A percentile compares a stretch with the other conserved stretches of the same genome.
phyloP scores from a whole-genome alignment of 92 coral and sea anemone genomes.

The Nematostella vectensis region DNA sequence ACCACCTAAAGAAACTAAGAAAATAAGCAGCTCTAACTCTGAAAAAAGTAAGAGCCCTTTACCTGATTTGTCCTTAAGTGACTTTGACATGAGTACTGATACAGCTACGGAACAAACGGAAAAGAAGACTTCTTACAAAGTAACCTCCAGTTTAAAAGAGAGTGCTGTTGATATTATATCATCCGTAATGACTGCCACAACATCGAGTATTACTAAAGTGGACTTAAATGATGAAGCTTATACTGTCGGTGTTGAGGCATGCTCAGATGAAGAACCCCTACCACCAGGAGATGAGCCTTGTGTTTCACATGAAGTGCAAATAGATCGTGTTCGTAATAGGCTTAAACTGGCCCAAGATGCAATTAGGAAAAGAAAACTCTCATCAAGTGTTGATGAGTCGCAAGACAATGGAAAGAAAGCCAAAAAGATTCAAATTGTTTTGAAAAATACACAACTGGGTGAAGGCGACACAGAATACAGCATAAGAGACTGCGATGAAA shows the following conservation, averaged over 20 bases:
- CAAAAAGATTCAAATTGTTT: conserved; percentile 54
- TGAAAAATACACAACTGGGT: conserved; percentile 41
- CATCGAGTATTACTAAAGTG: conserved; percentile 15
- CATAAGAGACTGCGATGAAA: conserved; percentile 13
- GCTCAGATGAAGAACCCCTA: conserved; percentile 67
- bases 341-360: conserved; percentile 62
- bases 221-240: conserved; percentile 48
- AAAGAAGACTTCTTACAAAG: background rate
- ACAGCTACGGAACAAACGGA: background rate
- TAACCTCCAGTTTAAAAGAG: background rate
- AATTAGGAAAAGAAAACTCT: conserved; percentile 47
- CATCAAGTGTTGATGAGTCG: conserved; percentile 47
- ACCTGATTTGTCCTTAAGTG: background rate
- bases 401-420: conserved; percentile 34
- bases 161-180: conserved; percentile 35
- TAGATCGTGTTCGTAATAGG: conserved; percentile 46
- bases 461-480: conserved; percentile 15
- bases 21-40: background rate
- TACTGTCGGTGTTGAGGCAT: conserved; percentile 48
- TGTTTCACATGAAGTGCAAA: conserved; percentile 52
- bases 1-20: conserved; percentile 8
- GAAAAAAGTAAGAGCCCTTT: background rate
- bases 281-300: conserved; percentile 71
- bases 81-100: background rate
- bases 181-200: conserved; percentile 35